These are phyloP conservation scores for Euplexia lucipara DNA, from an alignment of 2,888 invertebrate species.

Conservation along the genomic window DNA sequence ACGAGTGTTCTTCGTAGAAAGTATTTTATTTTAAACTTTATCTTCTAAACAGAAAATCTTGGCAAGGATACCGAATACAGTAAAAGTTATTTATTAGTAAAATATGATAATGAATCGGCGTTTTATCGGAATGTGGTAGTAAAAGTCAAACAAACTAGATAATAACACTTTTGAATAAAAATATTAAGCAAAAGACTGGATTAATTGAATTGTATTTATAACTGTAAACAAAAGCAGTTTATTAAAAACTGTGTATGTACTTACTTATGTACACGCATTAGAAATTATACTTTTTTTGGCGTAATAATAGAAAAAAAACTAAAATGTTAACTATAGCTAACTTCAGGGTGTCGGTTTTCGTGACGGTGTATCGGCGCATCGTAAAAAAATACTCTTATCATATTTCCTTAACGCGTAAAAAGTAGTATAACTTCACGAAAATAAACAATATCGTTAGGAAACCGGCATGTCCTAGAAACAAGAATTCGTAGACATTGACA, in stretches of 20 bases:
- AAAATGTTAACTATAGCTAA: too few relatives aligned
- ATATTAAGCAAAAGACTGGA: background rate
- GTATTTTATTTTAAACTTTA: slow-evolving; percentile 53
- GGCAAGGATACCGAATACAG: slow-evolving; percentile 22
- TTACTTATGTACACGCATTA: too few relatives aligned
- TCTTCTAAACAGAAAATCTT: slow-evolving; percentile 39
- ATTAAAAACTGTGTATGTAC: background rate
- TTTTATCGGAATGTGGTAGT: slow-evolving; percentile 5
- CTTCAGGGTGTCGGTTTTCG: too few relatives aligned
- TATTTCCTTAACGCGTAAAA: too few relatives aligned
- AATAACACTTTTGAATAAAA: background rate
- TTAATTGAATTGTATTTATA: slow-evolving; percentile 1
- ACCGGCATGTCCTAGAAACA: too few relatives aligned
- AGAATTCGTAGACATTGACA: too few relatives aligned
- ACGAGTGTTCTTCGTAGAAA: slow-evolving; percentile 44
- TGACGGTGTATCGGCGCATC: too few relatives aligned
- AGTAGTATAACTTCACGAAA: too few relatives aligned
- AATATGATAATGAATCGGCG: slow-evolving; percentile 19
- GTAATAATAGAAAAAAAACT: too few relatives aligned
- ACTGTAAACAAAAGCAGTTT: background rate
- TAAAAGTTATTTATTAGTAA: slow-evolving; percentile 16
- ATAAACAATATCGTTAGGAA: too few relatives aligned
- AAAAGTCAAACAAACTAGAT: background rate
- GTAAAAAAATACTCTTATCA: too few relatives aligned
- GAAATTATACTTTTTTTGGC: background rate